Evolutionary conservation across 2,888 invertebrate species (phyloP).

Genomic region (Cerastoderma edule): DNA sequence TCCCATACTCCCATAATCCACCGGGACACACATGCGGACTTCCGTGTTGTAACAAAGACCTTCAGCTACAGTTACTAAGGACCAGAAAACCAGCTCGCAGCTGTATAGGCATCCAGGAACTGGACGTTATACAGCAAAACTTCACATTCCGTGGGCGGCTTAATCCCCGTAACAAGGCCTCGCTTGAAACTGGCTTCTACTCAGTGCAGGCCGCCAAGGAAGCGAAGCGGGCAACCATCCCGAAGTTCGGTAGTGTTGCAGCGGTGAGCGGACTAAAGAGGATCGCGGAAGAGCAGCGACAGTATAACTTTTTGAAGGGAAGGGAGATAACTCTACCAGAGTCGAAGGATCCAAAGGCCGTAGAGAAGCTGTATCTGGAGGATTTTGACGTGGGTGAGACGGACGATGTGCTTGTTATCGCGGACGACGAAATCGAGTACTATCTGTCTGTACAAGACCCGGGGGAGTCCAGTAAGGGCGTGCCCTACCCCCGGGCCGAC

Average conservation of each 20-base stretch:
- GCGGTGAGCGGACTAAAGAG: constrained; percentile 32
- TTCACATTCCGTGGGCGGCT: constrained; percentile 67
- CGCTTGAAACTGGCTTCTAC: constrained; percentile 65
- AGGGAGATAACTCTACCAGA: constrained; percentile 67
- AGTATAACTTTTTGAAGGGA: constrained; percentile 61
- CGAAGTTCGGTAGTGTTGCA: constrained; percentile 47
- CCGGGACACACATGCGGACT: constrained; percentile 80
- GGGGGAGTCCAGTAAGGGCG: constrained; percentile 35
- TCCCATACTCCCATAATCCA: constrained; percentile 76
- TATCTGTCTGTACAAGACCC: constrained; percentile 39
- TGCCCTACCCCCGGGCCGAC: constrained; percentile 45
- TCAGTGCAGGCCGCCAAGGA: constrained; percentile 61
- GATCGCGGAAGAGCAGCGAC: constrained; percentile 32
- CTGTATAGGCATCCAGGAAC: constrained; percentile 63
- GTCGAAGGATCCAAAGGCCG: constrained; percentile 36
- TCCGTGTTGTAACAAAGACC: constrained; percentile 76
- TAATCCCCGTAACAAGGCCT: constrained; percentile 52
- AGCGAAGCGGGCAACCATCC: constrained; percentile 35
- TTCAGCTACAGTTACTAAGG: constrained; percentile 60
- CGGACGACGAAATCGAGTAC: constrained; percentile 48
- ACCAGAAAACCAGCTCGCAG: constrained; percentile 53
- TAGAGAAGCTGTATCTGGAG: constrained; percentile 51
- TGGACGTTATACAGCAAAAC: constrained; percentile 62
- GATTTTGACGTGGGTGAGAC: constrained; percentile 52
- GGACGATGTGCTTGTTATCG: constrained; percentile 43